Evolutionary conservation across 1,140 invertebrate genomes (phyloP), one percentile per base, ranked within the genome.

Genomic region (Zaprionus ornatus): DNA sequence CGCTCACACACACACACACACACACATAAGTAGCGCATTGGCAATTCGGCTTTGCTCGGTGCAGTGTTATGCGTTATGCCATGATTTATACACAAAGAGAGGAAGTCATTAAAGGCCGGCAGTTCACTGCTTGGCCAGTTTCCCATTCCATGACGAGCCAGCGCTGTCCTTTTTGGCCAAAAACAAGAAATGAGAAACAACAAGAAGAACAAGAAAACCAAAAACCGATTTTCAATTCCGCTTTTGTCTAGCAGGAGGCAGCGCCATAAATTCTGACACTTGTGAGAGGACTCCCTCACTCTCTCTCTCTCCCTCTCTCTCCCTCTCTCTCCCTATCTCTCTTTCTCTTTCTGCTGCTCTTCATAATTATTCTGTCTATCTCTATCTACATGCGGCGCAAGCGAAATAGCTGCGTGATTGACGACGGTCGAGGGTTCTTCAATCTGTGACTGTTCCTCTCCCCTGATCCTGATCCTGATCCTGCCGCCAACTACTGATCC

Each of bases 81-180:
- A 50, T 50, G 45, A 50, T 50, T 50, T 50, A 50, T 50, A 50
- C 45, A 57, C 19, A 70, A 70, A 45, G 62, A 64, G 23, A 83
- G 86, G 82, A 90, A 82, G 77, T 80, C 75, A 90, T 90, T 90
- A 84, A 79, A 77, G 59, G 68, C 65, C 77, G 68, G 66, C 71
- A 48, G 45, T 67, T 35, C 29, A 32, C 29, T 32, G 29, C 52
- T 37, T 37, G 23, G 27, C 23, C 7, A 54, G 37, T 40, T 40
- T 32, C 29, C 29, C 29, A 32, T 32, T 32, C 29, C 29, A 32
- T 32, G 29, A 32, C 9, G 29, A 32, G 13, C 37, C 37, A 15
- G n/a, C 10, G 27, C 27, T 40, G 23, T 62, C 57, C 50, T 37
- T 21, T 13, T 62, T 55, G 56, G 56, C 65, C 84, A 79, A 68